Percentiles rank a stretch among this genome's conserved stretches.
These are phyloP conservation scores for Branchinecta lynchi DNA, from an alignment of 1,140 invertebrate species.

Conservation along the genomic window DNA sequence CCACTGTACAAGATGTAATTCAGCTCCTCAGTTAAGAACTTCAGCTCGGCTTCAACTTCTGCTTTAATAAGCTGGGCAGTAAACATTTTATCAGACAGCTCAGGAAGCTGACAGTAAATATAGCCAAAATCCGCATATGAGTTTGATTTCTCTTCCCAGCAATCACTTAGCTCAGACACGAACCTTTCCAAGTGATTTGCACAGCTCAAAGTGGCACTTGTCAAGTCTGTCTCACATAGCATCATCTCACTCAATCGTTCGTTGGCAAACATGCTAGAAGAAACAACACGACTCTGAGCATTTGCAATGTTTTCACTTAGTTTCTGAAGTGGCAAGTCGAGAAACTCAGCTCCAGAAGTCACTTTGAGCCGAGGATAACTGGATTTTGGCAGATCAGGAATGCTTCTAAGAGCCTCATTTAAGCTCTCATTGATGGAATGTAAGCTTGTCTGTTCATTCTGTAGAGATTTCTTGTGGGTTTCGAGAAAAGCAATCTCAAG, in stretches of 20 bases:
- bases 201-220: background rate
- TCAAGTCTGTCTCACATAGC: background rate
- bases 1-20: background rate
- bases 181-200: background rate
- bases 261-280: background rate
- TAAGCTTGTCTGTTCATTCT: background rate
- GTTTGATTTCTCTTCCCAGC: background rate
- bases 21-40: background rate
- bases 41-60: background rate
- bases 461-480: background rate
- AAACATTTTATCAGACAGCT: background rate
- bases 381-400: background rate
- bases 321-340: background rate
- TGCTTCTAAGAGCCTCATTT: background rate
- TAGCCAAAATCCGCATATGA: background rate
- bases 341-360: background rate
- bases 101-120: background rate
- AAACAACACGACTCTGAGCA: background rate
- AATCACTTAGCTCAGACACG: background rate
- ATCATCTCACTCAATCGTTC: background rate
- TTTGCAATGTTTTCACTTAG: background rate
- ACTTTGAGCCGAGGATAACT: background rate
- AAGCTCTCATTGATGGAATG: background rate
- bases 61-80: background rate
- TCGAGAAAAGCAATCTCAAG: background rate